Conservation (phyloP, 2,113 vertebrate species). For the Corythoichthys haematopterus region DNA sequence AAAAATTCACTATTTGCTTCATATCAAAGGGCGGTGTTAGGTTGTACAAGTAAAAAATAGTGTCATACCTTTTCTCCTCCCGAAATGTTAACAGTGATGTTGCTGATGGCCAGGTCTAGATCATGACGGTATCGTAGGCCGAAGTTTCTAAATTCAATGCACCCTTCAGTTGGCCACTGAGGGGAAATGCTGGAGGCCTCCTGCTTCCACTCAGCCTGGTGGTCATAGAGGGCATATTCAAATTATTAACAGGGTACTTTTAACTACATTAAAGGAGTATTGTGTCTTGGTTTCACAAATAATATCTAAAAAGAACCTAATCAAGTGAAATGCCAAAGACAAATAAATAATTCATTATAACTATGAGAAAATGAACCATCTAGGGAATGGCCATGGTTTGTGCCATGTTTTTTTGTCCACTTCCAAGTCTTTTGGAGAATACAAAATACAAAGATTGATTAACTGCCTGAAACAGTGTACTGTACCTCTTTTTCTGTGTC, state of each 20-base stretch:
- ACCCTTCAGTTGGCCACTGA: slow-evolving; percentile 81
- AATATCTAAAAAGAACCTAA: no score
- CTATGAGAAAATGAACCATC: no score
- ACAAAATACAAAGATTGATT: neutral
- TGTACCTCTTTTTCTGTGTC: slow-evolving; percentile 89
- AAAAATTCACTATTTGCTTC: neutral
- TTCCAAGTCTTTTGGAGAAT: neutral
- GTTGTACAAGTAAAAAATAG: neutral
- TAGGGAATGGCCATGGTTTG: no score
- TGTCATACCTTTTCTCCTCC: slow-evolving; percentile 88
- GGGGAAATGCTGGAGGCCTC: slow-evolving; percentile 57
- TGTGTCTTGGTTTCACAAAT: no score
- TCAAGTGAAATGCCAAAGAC: no score
- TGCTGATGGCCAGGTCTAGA: slow-evolving; percentile 82
- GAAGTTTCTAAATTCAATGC: slow-evolving; percentile 79
- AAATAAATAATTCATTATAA: no score
- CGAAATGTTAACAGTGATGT: slow-evolving; percentile 77
- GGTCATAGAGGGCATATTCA: neutral
- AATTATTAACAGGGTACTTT: neutral
- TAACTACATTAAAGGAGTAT: no score
- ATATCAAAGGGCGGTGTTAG: no score
- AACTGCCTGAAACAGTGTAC: neutral
- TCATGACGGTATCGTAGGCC: slow-evolving; percentile 83
- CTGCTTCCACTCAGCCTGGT: slow-evolving; percentile 83
- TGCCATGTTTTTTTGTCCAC: neutral